Evolutionary conservation across 2,113 vertebrate species (phyloP).

Genomic region (Pitta sordida): DNA sequence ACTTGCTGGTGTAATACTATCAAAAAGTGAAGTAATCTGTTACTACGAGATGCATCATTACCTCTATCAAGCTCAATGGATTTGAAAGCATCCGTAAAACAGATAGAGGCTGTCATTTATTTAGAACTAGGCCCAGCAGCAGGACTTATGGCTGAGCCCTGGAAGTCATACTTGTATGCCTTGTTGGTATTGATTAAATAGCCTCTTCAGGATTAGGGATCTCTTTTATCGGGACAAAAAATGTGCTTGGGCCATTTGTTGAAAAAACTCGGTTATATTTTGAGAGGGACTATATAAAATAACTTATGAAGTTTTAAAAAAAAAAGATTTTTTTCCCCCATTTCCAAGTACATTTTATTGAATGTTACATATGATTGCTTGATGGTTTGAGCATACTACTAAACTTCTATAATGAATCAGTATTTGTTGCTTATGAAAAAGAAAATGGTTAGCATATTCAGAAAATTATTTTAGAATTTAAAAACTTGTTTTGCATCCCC

Average conservation of each 20-base stretch:
- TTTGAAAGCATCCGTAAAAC: conserved; percentile 1
- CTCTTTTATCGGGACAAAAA: neutral
- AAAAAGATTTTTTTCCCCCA: neutral
- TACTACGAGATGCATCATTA: neutral
- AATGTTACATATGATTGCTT: neutral
- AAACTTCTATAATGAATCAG: neutral
- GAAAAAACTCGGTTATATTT: neutral
- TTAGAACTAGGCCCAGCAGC: neutral
- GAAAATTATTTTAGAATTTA: neutral
- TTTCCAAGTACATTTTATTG: neutral
- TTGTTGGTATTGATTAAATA: neutral
- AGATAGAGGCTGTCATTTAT: neutral
- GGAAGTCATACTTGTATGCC: neutral
- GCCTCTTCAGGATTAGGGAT: neutral
- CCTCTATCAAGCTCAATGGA: neutral
- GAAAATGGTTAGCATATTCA: neutral
- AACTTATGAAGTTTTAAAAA: neutral
- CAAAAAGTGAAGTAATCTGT: neutral
- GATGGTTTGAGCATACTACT: neutral
- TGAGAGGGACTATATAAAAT: neutral
- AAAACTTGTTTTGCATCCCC: neutral
- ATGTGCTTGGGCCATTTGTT: neutral
- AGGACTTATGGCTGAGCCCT: neutral
- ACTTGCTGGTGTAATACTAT: neutral
- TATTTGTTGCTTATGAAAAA: neutral